These are phyloP conservation scores for Rhopalosiphum nymphaeae DNA, from an alignment of 2,888 invertebrate genomes.

Conservation along the genomic window DNA sequence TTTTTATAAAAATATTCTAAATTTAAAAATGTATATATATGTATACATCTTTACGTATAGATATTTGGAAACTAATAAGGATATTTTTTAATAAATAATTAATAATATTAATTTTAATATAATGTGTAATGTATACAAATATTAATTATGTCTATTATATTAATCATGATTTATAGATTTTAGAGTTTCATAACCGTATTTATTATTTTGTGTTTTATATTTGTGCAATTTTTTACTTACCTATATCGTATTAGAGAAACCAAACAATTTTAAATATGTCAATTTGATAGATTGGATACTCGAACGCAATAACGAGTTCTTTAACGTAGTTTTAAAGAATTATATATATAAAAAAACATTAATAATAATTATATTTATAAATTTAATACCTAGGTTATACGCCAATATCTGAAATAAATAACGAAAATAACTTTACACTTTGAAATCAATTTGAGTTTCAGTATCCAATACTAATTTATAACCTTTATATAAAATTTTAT, in stretches of 20 bases:
- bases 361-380: background rate
- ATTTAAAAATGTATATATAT: background rate
- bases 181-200: background rate
- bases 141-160: background rate
- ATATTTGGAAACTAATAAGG: background rate
- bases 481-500: background rate
- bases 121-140: too few species aligned
- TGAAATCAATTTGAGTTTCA: background rate
- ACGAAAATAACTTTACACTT: constrained; percentile 4
- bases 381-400: background rate
- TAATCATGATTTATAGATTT: background rate
- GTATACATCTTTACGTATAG: background rate
- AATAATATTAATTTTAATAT: too few species aligned
- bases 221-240: background rate
- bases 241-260: background rate
- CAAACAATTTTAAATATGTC: background rate
- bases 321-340: background rate
- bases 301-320: background rate
- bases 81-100: too few species aligned
- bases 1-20: background rate
- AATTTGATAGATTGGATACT: background rate
- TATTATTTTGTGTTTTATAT: background rate
- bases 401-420: background rate
- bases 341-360: background rate
- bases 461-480: background rate